Conservation (phyloP, 2,797 vertebrate genomes). For the Pseudochirops corinnae region DNA sequence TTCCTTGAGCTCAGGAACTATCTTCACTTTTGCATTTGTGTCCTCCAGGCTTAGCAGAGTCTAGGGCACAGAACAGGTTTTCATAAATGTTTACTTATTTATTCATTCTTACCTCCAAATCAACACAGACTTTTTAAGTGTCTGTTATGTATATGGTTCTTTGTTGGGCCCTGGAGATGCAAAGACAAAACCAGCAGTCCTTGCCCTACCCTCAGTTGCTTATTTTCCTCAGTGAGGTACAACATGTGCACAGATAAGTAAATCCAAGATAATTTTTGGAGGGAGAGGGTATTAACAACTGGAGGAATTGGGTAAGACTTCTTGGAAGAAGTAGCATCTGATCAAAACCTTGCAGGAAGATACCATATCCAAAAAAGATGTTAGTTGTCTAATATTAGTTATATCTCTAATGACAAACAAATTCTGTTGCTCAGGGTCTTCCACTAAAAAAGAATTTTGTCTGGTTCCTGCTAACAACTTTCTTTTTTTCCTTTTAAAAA, state of each 20-base stretch:
- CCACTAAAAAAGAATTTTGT: neutral
- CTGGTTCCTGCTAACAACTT: neutral
- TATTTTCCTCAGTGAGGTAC: neutral
- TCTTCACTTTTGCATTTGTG: neutral
- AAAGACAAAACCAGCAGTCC: neutral
- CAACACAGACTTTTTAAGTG: neutral
- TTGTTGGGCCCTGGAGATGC: neutral
- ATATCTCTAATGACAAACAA: neutral
- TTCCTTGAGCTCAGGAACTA: neutral
- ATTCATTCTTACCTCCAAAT: neutral
- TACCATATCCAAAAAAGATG: neutral
- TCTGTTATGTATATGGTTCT: neutral
- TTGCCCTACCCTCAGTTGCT: neutral
- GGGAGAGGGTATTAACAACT: neutral
- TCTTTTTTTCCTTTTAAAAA: neutral
- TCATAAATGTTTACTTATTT: neutral
- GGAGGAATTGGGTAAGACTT: neutral
- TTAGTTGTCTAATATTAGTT: neutral
- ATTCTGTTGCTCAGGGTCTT: neutral
- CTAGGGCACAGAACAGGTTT: neutral
- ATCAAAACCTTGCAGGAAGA: neutral
- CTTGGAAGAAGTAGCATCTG: neutral
- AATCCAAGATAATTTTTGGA: neutral
- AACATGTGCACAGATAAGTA: neutral
- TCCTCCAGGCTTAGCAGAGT: neutral